Conservation (phyloP, 2,113 vertebrate species). For the Stigmatopora nigra region DNA sequence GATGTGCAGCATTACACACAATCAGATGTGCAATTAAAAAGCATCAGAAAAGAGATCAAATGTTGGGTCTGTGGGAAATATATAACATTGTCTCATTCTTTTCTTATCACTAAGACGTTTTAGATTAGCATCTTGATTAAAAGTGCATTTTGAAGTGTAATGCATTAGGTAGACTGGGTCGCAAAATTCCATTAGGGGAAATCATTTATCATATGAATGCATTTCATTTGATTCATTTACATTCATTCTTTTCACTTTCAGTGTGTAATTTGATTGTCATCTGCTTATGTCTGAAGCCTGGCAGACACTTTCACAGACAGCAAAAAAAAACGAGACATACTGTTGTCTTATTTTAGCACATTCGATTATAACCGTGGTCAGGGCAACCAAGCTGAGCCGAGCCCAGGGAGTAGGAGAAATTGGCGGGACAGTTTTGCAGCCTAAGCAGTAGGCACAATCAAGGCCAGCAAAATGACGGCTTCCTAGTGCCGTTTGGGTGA, state of each 20-base stretch:
- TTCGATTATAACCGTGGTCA: not conserved
- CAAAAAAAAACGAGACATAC: not conserved
- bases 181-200: not conserved
- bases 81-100: slow-evolving; percentile 2
- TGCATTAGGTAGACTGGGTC: not conserved
- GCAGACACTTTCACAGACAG: not conserved
- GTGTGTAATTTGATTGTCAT: not conserved
- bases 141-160: slow-evolving; percentile 5
- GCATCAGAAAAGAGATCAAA: slow-evolving; percentile 12
- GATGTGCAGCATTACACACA: slow-evolving; percentile 16
- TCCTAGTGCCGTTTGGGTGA: not conserved
- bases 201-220: not conserved
- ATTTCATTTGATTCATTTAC: not conserved
- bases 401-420: not conserved
- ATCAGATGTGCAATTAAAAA: slow-evolving; percentile 8
- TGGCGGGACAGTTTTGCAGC: slow-evolving; percentile 3
- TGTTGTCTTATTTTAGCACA: slow-evolving; percentile 4
- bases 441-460: not conserved
- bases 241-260: not conserved
- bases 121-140: not conserved
- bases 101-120: not conserved
- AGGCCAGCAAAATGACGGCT: not conserved
- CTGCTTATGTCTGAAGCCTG: not conserved
- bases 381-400: not conserved
- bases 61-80: slow-evolving; percentile 13